Base-by-base conservation (phyloP, 2,888 invertebrate genomes). In the Trichogramma evanescens region DNA sequence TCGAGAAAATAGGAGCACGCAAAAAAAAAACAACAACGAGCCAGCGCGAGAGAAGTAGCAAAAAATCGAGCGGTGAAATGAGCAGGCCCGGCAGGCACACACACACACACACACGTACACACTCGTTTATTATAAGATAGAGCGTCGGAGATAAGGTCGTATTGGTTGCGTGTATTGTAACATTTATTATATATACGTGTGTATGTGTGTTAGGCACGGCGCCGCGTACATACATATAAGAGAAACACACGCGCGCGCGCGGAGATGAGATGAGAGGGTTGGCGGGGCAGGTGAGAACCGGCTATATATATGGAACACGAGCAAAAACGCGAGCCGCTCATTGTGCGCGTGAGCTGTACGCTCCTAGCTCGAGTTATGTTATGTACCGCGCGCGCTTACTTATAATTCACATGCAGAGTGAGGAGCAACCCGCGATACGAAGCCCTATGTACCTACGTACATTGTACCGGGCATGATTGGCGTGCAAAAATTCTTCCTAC, bases 21-120 rank as follows among this genome's bases (percentile, higher is more conserved):
- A 26, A 26, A 26, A 26, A 26, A 26, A 2, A 26, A 26, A n/a
- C 6, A 13, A 8, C 38, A n/a, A n/a, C 38, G 50, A 5, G 40
- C n/a, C 38, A 41, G 5, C 39, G 52, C 48, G 45, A n/a, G 39
- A 10, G 10, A 42, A 38, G 59, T 45, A 55, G 56, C 57, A 66
- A 63, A 65, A 65, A 64, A 59, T 49, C 56, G 26, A 59, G 60
- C 62, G 59, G 59, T 56, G 63, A 61, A 63, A 65, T 64, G 65
- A 63, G 65, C 62, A 60, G 61, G 57, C 59, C 62, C 55, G 26
- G 26, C 26, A 26, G n/a, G n/a, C 26, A 26, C 26, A 26, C 26
- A 26, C 26, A 26, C 26, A 26, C 26, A 26, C 26, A 26, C 26
- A 26, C 26, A 26, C 26, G 2, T 2, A 26, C 3, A 26, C 26